Evolutionary conservation across 2,888 invertebrate genomes (phyloP), one percentile per base, ranked within the genome.

Genomic region (Busseola fusca): DNA sequence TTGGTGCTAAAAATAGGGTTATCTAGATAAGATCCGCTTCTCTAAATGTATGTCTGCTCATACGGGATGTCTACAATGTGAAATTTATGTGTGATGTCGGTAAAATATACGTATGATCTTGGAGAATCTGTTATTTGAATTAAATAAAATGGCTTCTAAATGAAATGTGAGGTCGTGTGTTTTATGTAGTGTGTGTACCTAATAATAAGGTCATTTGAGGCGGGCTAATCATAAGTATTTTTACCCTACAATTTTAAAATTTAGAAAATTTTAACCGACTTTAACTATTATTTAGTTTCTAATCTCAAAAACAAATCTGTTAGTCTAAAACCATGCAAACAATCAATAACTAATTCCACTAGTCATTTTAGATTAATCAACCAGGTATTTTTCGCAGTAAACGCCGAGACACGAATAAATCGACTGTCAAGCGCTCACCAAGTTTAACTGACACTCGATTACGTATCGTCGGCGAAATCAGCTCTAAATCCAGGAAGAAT

Each of bases 361-460:
- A 42, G 74, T 57, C 80, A 79, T 74, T 64, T 59, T 21, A 18
- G 14, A 65, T 79, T 62, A 74, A 76, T 79, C 60, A 62, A 60
- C n/a, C 74, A 76, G 74, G 74, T 76, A 65, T 79, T 76, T 73
- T 65, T 64, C 58, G 12, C 54, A 73, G 60, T 57, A 40, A 60
- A 79, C 52, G 64, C 25, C 37, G 42, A n/a, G 64, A 64, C 50
- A 42, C 42, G 56, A 79, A 76, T 62, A 79, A 76, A 76, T 76
- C 56, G 76, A 73, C 64, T 76, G 80, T 79, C 76, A 76, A 37
- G 27, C 79, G 64, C 73, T 64, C 60, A 64, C 56, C 64, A 62
- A 79, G 73, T 72, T 73, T 45, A 79, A 64, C 76, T 76, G 76
- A 79, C 76, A 62, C 56, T 79, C 80, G 76, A 79, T 76, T 76